A percentile compares a stretch with the other conserved stretches of the same genome.
phyloP scores from a whole-genome alignment of 2,113 vertebrate species.

The Spilogale gracilis region DNA sequence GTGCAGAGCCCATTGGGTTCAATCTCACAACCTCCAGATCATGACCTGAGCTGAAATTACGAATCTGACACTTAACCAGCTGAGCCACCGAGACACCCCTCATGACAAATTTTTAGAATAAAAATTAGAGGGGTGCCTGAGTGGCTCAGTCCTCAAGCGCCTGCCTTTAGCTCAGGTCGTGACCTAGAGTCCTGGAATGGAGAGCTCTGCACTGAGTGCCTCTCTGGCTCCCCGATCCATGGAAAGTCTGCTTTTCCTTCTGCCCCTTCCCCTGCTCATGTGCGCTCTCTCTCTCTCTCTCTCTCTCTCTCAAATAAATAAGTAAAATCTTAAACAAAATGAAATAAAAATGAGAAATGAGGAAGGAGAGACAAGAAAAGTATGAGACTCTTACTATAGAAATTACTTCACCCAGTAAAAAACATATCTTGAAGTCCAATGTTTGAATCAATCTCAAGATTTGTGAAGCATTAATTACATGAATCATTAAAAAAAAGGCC shows the following conservation, averaged over 20 bases:
- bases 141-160: no score
- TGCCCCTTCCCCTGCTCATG: no score
- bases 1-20: background rate
- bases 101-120: background rate
- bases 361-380: no score
- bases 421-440: background rate
- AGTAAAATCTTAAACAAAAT: background rate
- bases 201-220: no score
- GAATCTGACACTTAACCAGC: background rate
- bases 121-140: background rate
- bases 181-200: no score
- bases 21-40: background rate
- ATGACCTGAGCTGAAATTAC: background rate
- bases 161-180: no score
- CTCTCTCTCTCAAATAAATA: no score
- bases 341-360: no score
- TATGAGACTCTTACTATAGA: background rate
- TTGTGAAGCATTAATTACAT: background rate
- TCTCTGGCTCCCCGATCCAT: no score
- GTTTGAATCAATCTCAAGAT: background rate
- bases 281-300: no score
- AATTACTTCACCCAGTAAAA: background rate
- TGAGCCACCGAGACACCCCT: background rate
- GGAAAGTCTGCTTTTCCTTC: no score
- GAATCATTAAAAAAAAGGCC: background rate